These are phyloP conservation scores for Lycaon pictus DNA, from an alignment of 2,113 vertebrate genomes.

Conservation along the genomic window DNA sequence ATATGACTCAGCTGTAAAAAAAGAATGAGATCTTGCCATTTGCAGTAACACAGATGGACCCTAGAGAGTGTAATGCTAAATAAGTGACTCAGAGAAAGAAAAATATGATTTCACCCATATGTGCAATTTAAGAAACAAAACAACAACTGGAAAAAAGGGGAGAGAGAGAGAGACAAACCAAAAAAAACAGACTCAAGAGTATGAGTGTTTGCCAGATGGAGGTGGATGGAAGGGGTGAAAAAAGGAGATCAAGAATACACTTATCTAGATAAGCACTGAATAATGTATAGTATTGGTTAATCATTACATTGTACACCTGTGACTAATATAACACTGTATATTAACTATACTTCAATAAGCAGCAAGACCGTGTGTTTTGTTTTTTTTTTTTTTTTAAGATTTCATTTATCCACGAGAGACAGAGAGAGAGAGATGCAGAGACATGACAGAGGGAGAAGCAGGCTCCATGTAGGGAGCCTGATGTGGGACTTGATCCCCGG, in stretches of 20 bases:
- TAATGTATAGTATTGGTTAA: background rate
- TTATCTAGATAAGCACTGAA: background rate
- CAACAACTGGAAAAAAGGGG: background rate
- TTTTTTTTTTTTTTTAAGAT: too few species aligned
- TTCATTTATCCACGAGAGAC: too few species aligned
- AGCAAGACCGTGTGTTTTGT: background rate
- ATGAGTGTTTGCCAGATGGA: background rate
- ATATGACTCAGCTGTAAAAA: background rate
- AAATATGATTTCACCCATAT: background rate
- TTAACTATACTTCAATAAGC: background rate
- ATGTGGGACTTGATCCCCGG: too few species aligned
- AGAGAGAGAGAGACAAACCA: background rate
- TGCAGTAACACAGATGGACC: background rate
- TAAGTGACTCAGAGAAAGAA: background rate
- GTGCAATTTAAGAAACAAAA: background rate
- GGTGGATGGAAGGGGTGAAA: background rate
- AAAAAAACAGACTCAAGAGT: background rate
- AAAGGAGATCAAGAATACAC: background rate
- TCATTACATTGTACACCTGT: background rate
- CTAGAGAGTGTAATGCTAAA: background rate
- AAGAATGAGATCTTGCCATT: background rate
- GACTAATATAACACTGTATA: background rate
- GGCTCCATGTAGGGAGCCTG: too few species aligned
- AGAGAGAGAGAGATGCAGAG: too few species aligned
- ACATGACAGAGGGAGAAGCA: too few species aligned